A percentile compares a stretch with the other conserved stretches of the same genome.
Evolutionary conservation across 2,797 vertebrate genomes (phyloP).

Genomic region (Enteromius anoplus): DNA sequence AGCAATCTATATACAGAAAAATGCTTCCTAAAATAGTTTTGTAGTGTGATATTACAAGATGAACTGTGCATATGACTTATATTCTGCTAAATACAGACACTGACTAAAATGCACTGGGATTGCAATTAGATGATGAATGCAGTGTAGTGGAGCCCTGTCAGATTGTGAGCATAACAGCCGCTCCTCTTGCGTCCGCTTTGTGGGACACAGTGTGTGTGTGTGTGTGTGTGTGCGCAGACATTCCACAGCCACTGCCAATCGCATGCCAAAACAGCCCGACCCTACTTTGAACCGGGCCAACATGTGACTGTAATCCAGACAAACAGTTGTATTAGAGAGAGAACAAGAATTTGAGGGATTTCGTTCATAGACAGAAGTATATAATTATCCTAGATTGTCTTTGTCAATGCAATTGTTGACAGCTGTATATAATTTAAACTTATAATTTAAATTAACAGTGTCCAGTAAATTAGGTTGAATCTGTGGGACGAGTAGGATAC

Average conservation of each 20-base stretch:
- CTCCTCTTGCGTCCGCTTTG: constrained; percentile 33
- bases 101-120: constrained; percentile 10
- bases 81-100: constrained; percentile 20
- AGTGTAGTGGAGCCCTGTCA: constrained; percentile 24
- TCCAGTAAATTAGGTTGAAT: background rate
- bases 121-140: constrained; percentile 17
- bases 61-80: background rate
- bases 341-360: background rate
- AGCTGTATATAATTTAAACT: background rate
- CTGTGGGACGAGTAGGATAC: background rate
- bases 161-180: constrained; percentile 40
- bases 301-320: constrained; percentile 72
- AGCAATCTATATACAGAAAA: background rate
- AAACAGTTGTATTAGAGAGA: constrained; percentile 52
- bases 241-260: constrained; percentile 66
- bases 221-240: constrained; percentile 60
- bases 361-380: background rate
- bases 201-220: constrained; percentile 38
- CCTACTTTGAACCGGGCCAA: constrained; percentile 71
- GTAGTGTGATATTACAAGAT: background rate
- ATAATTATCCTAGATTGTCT: background rate
- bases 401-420: background rate
- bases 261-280: constrained; percentile 69
- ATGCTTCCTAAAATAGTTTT: background rate
- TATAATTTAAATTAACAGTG: no score